phyloP scores from a whole-genome alignment of 2,797 vertebrate genomes.

The Danio tinwini region DNA sequence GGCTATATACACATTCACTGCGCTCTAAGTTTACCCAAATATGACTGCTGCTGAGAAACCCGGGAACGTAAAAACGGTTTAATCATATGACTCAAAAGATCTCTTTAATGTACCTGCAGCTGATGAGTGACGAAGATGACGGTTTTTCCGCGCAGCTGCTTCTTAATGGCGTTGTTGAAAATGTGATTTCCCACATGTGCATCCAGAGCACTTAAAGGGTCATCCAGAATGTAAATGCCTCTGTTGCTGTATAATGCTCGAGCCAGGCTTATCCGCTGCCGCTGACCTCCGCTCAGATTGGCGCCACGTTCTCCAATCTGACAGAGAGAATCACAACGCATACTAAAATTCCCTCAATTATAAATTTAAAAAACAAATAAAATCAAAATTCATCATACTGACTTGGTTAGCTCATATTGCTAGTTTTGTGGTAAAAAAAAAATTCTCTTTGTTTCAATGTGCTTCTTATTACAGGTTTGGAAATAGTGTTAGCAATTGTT shows the following conservation, averaged over 20 bases:
- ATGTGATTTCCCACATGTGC: constrained; percentile 93
- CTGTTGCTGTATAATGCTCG: constrained; percentile 90
- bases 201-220: constrained; percentile 92
- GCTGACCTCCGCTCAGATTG: constrained; percentile 91
- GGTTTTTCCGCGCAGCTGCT: constrained; percentile 87
- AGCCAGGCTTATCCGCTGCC: constrained; percentile 90
- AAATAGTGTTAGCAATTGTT: too few relatives aligned
- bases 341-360: not conserved
- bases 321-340: not conserved
- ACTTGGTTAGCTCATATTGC: too few relatives aligned
- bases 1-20: too few relatives aligned
- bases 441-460: too few relatives aligned
- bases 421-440: too few relatives aligned
- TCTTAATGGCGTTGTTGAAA: constrained; percentile 90
- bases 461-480: too few relatives aligned
- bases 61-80: too few relatives aligned
- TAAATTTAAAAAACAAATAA: too few relatives aligned
- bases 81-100: too few relatives aligned
- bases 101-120: constrained; percentile 82
- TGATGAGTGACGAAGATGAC: constrained; percentile 92
- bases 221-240: constrained; percentile 89
- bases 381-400: too few relatives aligned
- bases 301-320: constrained; percentile 92
- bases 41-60: too few relatives aligned
- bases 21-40: too few relatives aligned